Conservation (phyloP, 2,797 vertebrate species). For the Balearica regulorum region DNA sequence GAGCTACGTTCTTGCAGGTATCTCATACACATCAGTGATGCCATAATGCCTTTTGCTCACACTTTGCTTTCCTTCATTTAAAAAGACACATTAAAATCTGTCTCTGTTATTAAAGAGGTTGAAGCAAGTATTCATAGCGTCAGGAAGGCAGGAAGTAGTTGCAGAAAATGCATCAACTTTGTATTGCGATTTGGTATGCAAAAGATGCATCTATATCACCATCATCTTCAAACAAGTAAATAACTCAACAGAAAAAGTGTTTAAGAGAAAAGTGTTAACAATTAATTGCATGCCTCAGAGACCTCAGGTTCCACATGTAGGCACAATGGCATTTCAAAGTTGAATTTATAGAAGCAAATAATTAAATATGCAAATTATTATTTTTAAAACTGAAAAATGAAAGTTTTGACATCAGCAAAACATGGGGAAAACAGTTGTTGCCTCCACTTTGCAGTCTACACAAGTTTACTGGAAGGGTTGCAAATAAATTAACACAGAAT, state of each 20-base stretch:
- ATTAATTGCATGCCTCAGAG: not conserved
- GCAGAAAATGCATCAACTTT: not conserved
- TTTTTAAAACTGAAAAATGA: not conserved
- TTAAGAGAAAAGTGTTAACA: not conserved
- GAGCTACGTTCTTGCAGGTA: not conserved
- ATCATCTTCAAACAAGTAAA: not conserved
- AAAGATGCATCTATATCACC: not conserved
- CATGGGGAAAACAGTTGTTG: not conserved
- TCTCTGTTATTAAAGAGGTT: not conserved
- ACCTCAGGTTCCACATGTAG: not conserved
- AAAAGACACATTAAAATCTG: not conserved
- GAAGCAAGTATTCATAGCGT: not conserved
- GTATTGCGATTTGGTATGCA: not conserved
- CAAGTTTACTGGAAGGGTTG: not conserved
- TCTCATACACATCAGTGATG: not conserved
- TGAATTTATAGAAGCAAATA: not conserved
- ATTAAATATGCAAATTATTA: not conserved
- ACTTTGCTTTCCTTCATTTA: not conserved
- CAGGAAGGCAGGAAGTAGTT: not conserved
- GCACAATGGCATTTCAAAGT: not conserved
- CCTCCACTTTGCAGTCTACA: not conserved
- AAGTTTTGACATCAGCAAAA: not conserved
- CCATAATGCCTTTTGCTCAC: not conserved
- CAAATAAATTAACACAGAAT: not conserved
- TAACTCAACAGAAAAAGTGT: not conserved